Conservation (phyloP, 1,140 invertebrate species). For the Planococcus citri region DNA sequence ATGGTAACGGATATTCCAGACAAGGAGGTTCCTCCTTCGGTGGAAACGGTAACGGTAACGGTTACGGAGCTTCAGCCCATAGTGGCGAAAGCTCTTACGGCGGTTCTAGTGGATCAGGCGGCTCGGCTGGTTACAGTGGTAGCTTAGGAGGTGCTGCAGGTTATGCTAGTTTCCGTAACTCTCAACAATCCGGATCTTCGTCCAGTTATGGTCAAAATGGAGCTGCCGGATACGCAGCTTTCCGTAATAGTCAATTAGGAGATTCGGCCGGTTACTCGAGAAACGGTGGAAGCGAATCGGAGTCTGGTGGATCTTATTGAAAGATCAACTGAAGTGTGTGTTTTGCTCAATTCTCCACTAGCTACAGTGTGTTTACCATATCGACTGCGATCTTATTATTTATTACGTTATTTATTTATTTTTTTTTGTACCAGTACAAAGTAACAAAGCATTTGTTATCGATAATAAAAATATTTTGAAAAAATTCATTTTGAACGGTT, state of each 20-base stretch:
- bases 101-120: constrained; percentile 10
- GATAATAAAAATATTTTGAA: no score
- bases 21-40: not conserved
- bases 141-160: constrained; percentile 5
- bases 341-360: not conserved
- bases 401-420: constrained; percentile 13
- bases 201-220: not conserved
- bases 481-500: not conserved
- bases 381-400: not conserved
- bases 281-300: not conserved
- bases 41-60: constrained; percentile 12
- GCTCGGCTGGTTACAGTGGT: not conserved
- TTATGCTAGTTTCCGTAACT: constrained; percentile 2
- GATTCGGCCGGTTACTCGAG: not conserved
- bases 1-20: not conserved
- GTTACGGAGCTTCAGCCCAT: constrained; percentile 17
- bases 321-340: not conserved
- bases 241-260: constrained; percentile 8
- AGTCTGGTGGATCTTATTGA: not conserved
- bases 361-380: not conserved
- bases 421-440: not conserved
- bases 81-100: not conserved
- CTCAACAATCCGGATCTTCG: not conserved
- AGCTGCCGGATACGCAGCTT: constrained; percentile 1
- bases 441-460: not conserved